Base-by-base conservation (phyloP, 2,888 invertebrate genomes). In the Chaitophorus viminalis region DNA sequence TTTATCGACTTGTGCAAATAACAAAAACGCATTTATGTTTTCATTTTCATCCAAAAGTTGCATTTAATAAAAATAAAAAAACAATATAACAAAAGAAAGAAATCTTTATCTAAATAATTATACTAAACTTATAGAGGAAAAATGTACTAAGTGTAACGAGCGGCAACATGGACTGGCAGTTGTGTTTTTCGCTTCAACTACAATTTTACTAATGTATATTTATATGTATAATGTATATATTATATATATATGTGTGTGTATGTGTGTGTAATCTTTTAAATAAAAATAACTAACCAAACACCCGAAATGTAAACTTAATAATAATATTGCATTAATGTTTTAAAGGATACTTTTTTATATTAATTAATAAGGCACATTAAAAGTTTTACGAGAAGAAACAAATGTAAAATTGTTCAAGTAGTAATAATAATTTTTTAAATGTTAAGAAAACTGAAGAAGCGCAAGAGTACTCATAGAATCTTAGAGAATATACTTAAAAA, bases 1-100 rank as follows among this genome's bases (percentile, higher is more conserved):
- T 89, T 86, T 88, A 89, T 89, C 89, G 86, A 82, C 87, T 85
- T 82, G 54, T 76, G 79, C 78, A 89, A 88, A 88, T 83, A 88
- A 82, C 46, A 84, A 89, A 89, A 89, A 89, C 83, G 60, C 84
- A 84, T 72, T 88, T 72, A 81, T 85, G 76, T 85, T 68, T 81
- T 29, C 25, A 68, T 89, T 85, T 85, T 89, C 84, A 88, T 89
- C 88, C 78, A 89, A 87, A 87, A 87, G 5, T 87, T 87, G 72
- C 87, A 65, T 87, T 87, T 87, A 87, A 87, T 87, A 87, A 87
- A 87, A 87, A 87, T 81, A 81, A 81, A 85, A n/a, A 79, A 87
- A 87, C 74, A 79, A 74, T 74, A 81, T 81, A 87, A 87, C 79
- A 87, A 87, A 87, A 81, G 46, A 87, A 87, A 74, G 79, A 81